Evolutionary conservation across 1,140 invertebrate species (phyloP).

Genomic region (Trichonephila clavipes): DNA sequence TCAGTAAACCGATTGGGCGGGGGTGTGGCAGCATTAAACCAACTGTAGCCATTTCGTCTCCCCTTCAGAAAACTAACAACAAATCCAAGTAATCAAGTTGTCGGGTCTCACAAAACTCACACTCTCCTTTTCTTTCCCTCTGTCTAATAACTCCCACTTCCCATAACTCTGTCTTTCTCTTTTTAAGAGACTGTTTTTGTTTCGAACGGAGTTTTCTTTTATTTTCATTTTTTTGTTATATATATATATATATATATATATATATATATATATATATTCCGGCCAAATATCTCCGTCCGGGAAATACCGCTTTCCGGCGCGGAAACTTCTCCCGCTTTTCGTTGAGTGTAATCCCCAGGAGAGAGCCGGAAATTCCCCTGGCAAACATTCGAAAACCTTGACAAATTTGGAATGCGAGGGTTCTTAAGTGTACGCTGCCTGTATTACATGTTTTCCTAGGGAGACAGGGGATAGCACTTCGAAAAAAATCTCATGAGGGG

Average conservation of each 20-base stretch:
- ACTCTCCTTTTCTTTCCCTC: neutral
- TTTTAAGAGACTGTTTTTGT: neutral
- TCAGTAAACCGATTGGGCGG: neutral
- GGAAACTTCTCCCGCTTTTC: neutral
- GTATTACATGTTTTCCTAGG: conserved; percentile 20
- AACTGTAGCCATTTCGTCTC: neutral
- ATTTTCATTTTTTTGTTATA: neutral
- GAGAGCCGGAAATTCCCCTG: conserved; percentile 16
- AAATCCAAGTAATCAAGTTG: conserved; percentile 63
- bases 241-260: no score
- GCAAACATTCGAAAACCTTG: conserved; percentile 44
- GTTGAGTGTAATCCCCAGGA: neutral
- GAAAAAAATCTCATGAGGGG: neutral
- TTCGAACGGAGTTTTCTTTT: neutral
- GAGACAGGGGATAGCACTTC: neutral
- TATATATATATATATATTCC: neutral
- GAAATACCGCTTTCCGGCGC: neutral
- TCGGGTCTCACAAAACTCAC: conserved; percentile 35
- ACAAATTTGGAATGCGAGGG: conserved; percentile 26
- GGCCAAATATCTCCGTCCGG: neutral
- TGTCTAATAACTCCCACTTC: neutral
- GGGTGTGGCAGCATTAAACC: neutral
- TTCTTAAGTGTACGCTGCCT: conserved; percentile 2
- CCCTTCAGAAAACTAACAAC: neutral
- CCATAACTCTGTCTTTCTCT: neutral